These are phyloP conservation scores for Galeopterus variegatus DNA, from an alignment of 2,113 vertebrate species.

Conservation along the genomic window DNA sequence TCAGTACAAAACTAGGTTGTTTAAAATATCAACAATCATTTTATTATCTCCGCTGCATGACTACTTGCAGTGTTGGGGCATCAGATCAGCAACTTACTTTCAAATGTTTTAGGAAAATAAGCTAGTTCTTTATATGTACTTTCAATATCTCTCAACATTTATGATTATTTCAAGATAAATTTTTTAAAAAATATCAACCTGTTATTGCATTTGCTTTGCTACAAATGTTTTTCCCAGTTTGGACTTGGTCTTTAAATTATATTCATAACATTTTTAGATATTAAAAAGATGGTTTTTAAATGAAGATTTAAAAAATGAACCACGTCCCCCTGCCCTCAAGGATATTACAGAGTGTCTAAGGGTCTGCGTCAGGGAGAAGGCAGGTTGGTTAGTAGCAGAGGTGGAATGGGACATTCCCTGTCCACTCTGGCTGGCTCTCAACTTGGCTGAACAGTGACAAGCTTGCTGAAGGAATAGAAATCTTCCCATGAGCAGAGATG, in stretches of 20 bases:
- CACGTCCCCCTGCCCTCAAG: background rate
- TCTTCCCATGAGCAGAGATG: background rate
- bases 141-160: background rate
- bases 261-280: background rate
- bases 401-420: accelerated
- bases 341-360: too few relatives aligned
- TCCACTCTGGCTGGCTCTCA: background rate
- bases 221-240: background rate
- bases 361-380: accelerated
- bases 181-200: background rate
- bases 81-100: background rate
- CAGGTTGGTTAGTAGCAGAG: background rate
- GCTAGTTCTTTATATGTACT: background rate
- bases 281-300: background rate
- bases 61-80: background rate
- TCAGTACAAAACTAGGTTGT: background rate
- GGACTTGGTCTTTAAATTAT: background rate
- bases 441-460: background rate
- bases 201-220: background rate
- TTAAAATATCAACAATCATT: background rate
- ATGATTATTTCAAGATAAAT: background rate
- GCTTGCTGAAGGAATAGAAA: background rate
- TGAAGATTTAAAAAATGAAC: background rate
- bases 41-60: background rate
- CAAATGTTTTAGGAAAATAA: background rate